Base-by-base conservation (phyloP, 2,113 vertebrate species). In the Xenus cinereus region DNA sequence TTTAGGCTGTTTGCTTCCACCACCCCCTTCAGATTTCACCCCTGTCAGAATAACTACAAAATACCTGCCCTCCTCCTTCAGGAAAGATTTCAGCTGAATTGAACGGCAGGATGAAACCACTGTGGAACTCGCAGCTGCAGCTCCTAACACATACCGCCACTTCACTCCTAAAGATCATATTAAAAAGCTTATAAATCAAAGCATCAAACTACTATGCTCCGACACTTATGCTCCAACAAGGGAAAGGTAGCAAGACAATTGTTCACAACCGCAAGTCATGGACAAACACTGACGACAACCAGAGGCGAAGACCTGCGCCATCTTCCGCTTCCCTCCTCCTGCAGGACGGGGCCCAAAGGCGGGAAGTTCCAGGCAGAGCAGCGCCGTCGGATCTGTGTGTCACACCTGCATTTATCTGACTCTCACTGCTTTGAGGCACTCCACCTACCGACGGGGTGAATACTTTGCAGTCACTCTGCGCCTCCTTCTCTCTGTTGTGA, bases 81-180 rank as follows among this genome's bases (percentile, higher is more conserved):
- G 45, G 32, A 75, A 57, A 53, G 0, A 66, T 9, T 60, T 62
- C 45, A 60, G 48, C 33, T 57, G 45, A 66, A 39, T 4, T 60
- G 12, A 88, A 64, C 1, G 0, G 14, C 35, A 54, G 28, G 28
- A 20, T 28, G 59, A 56, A 84, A 77, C 32, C 0, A 0, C 41
- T 37, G 17, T 12, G 22, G 32, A 53, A 81, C 22, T 30, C 56
- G 22, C 28, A 51, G 24, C 28, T 69, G 14, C 50, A 68, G 32
- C 4, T 78, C 59, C 43, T 22, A 45, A 39, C 11, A 46, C 35
- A 21, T n/a, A 35, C 23, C 26, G 27, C 26, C 77, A 32, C 74
- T 81, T 92, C 48, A 33, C 30, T n/a, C 32, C 30, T 79, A 60
- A 59, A 89, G 3, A 28, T 21, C 10, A 1, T 10, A 57, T 16